phyloP scores from a whole-genome alignment of 2,888 invertebrate species.

The Cacoxenus indagator region DNA sequence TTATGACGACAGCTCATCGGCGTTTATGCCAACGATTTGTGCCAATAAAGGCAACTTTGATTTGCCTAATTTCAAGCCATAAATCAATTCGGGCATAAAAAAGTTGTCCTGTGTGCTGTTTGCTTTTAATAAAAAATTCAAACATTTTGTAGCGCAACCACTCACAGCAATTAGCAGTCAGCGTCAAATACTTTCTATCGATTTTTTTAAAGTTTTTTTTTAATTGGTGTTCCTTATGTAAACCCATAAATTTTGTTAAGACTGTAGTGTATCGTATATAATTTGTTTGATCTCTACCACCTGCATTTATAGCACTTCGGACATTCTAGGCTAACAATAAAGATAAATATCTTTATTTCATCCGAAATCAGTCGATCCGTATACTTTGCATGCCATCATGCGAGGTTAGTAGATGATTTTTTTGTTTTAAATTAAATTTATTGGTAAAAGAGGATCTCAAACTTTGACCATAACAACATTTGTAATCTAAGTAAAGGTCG shows the following conservation, averaged over 20 bases:
- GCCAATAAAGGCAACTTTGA: background rate
- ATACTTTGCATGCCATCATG: too few species aligned
- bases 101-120: background rate
- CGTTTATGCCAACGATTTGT: constrained; percentile 25
- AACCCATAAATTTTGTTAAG: constrained; percentile 9
- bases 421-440: too few species aligned
- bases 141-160: constrained; percentile 30
- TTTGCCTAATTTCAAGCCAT: constrained; percentile 58
- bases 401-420: too few species aligned
- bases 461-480: too few species aligned
- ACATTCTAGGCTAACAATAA: too few species aligned
- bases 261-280: background rate
- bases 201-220: background rate
- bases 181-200: background rate
- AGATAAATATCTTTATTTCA: too few species aligned
- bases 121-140: constrained; percentile 46
- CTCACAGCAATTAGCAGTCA: constrained; percentile 49
- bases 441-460: too few species aligned
- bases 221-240: background rate
- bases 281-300: background rate
- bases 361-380: too few species aligned
- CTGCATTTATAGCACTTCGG: background rate
- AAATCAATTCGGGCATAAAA: constrained; percentile 57
- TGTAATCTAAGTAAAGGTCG: too few species aligned
- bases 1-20: too few species aligned